These are phyloP conservation scores for Psilopsiagon aurifrons DNA, from an alignment of 2,113 vertebrate genomes.

Conservation along the genomic window DNA sequence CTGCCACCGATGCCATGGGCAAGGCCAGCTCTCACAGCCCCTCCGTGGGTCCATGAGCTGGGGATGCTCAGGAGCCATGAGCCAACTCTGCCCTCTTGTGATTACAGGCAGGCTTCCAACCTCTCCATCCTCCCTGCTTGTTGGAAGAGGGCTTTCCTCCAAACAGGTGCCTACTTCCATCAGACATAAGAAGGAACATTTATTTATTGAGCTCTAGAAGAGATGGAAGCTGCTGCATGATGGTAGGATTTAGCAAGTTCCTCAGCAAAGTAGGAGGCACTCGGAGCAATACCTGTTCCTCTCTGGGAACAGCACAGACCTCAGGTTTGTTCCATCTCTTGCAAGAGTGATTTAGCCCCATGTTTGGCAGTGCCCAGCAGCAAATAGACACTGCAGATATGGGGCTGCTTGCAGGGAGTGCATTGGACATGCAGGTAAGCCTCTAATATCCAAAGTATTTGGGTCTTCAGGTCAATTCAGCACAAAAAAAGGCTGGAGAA, in stretches of 20 bases:
- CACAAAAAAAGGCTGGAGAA: neutral
- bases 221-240: neutral
- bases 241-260: neutral
- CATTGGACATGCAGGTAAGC: accelerated
- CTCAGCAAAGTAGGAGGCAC: neutral
- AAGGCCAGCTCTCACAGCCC: neutral
- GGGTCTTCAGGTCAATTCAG: neutral
- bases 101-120: neutral
- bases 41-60: neutral
- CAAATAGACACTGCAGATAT: neutral
- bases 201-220: neutral
- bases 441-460: neutral
- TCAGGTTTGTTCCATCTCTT: neutral
- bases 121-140: neutral
- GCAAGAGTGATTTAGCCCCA: neutral
- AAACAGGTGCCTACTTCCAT: neutral
- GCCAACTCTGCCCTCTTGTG: slow-evolving; percentile 62
- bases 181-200: accelerated
- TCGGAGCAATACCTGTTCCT: neutral
- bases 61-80: neutral
- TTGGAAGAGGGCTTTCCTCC: neutral
- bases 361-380: neutral
- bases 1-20: neutral
- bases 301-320: neutral
- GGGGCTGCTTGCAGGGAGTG: neutral